Base-by-base conservation (phyloP, 2,797 vertebrate species). In the Chaenodraco wilsoni region DNA sequence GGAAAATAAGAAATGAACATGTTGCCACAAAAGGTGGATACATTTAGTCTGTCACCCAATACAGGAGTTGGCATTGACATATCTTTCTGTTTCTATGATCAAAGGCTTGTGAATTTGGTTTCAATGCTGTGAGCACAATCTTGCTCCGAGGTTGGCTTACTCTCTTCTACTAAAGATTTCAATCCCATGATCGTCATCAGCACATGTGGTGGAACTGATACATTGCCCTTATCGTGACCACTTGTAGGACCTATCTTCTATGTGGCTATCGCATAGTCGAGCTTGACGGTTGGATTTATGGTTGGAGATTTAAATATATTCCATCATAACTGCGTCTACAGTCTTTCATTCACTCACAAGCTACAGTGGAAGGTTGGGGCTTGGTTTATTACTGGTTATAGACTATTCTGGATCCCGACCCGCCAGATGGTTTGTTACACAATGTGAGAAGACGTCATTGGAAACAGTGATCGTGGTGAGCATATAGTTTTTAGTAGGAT, bases 261-360 rank as follows among this genome's bases (percentile, higher is more conserved):
- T 54, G 31, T 23, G 23, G 46, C n/a, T 16, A 49, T 57, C 16
- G 43, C 41, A 14, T 41, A 55, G 59, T n/a, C 10, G 15, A 55
- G 27, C 69, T 0, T 46, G 14, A 48, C 27, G 40, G 50, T 27
- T 19, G 44, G 37, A 56, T 56, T 56, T 27, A 56, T 41, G 33
- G 13, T 44, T 65, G 50, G 17, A 54, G 21, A 13, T 50, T 65
- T 23, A 65, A 51, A 23, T 65, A 23, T 17, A 23, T 51, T 15
- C 14, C 14, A 14, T 16, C 37, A 65, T 17, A 23, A 43, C 5
- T 37, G 13, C 8, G 16, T 62, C 19, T 19, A 37, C 45, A 61
- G 43, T 45, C 21, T 46, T 17, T 55, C 27, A 55, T 33, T 55
- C 52, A 54, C 52, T 55, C 27, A 5, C 15, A 16, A 33, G 52